Base-by-base conservation (phyloP, 2,888 invertebrate species). In the Ecliptopera silaceata region DNA sequence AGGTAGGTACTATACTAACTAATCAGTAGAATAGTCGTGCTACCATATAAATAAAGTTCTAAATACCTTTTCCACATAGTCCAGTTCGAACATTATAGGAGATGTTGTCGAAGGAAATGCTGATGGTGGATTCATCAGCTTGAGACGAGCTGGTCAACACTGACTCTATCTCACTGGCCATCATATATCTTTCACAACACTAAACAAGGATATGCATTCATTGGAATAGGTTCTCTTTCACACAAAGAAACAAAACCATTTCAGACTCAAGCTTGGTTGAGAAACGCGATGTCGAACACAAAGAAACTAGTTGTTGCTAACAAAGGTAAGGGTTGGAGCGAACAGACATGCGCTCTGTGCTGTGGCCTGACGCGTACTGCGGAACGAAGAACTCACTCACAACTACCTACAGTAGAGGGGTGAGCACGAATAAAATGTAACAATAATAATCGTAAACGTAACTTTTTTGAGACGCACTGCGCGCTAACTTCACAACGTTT, bases 81-180 rank as follows among this genome's bases (percentile, higher is more conserved):
- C 93, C 93, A 66, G 92, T 92, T 59, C 93, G 91, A 6, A 95
- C 94, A 17, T 90, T 90, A 77, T 95, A 95, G 43, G 92, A 92
- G 57, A 96, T 81, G 71, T 95, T 92, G 72, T 92, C 90, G 76
- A 96, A 96, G 62, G 93, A 92, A 66, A 96, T 91, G 74, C 94
- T 93, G 44, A 95, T n/a, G n/a, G 87, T 20, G 92, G 79, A 65
- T 89, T 88, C 65, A n/a, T 89, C 90, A 1, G 80, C 75, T 6
- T 81, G 66, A 4, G 87, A 80, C n/a, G 87, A 79, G 42, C 77
- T 80, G 11, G 87, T 87, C 68, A 86, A 87, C 57, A 82, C 78
- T 5, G 88, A 85, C 56, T 87, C 86, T 8, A 82, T 77, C 66
- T 89, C 88, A 68, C 80, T 77, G 58, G 80, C 80, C 90, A 89